Conservation (phyloP, 2,888 invertebrate genomes). For the Hirtodrosophila cameraria region DNA sequence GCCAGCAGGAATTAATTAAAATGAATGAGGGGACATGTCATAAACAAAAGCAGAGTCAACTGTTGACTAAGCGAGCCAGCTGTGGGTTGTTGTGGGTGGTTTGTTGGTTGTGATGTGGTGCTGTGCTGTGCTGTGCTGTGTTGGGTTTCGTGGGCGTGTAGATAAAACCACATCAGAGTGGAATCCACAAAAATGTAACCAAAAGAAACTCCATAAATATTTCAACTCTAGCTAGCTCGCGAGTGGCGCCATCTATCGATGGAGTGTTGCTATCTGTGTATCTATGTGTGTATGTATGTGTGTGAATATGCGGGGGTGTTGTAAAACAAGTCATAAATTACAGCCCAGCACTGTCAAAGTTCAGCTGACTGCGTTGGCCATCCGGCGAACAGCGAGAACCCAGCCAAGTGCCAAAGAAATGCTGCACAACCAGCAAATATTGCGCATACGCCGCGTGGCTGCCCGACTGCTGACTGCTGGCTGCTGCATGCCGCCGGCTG, state of each 20-base stretch:
- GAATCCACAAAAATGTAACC: slow-evolving; percentile 70
- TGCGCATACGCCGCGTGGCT: slow-evolving; percentile 75
- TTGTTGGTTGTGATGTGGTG: no score
- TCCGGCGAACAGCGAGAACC: slow-evolving; percentile 46
- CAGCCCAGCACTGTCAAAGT: slow-evolving; percentile 72
- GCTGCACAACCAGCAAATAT: slow-evolving; percentile 79
- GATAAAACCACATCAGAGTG: slow-evolving; percentile 75
- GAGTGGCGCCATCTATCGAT: slow-evolving; percentile 80
- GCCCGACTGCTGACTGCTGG: no score
- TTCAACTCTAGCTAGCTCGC: slow-evolving; percentile 71
- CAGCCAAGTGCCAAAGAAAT: slow-evolving; percentile 77
- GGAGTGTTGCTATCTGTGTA: slow-evolving; percentile 40
- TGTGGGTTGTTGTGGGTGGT: slow-evolving; percentile 2
- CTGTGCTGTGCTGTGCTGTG: no score
- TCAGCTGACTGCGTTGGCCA: slow-evolving; percentile 71
- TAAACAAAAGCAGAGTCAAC: slow-evolving; percentile 77
- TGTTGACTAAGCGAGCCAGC: slow-evolving; percentile 73
- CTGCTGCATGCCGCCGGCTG: slow-evolving; percentile 56
- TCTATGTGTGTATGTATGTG: slow-evolving; percentile 8
- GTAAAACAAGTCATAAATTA: slow-evolving; percentile 80
- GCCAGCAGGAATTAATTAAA: slow-evolving; percentile 77
- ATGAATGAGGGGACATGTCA: slow-evolving; percentile 80
- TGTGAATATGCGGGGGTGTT: slow-evolving; percentile 56
- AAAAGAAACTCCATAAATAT: slow-evolving; percentile 78
- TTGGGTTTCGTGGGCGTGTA: slow-evolving; percentile 36